Evolutionary conservation across 2,113 vertebrate genomes (phyloP).

Genomic region (Xiphophorus hellerii): DNA sequence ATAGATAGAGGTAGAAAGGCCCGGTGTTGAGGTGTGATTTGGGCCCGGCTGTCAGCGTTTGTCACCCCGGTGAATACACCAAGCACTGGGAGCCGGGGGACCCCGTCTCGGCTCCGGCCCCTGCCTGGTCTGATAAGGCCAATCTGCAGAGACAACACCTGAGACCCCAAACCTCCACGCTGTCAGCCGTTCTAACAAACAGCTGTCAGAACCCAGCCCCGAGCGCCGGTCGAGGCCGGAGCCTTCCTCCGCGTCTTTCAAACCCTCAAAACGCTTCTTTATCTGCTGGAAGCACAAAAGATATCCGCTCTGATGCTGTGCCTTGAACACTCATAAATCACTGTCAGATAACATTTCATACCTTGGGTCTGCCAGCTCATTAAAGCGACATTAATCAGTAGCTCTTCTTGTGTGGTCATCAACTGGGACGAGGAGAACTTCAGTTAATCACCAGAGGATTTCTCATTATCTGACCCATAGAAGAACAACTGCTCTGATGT

Average conservation of each 20-base stretch:
- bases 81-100: slow-evolving; percentile 1
- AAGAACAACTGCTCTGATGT: not conserved
- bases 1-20: slow-evolving; percentile 25
- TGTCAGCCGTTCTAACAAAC: slow-evolving; percentile 55
- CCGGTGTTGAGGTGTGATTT: slow-evolving; percentile 60
- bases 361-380: slow-evolving; percentile 24
- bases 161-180: slow-evolving; percentile 51
- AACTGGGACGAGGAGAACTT: not conserved
- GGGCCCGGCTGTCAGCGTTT: slow-evolving; percentile 60
- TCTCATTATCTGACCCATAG: not conserved
- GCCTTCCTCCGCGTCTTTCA: not conserved
- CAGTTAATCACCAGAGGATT: not conserved
- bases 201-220: slow-evolving; percentile 65
- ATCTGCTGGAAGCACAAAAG: slow-evolving; percentile 44
- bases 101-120: slow-evolving; percentile 27
- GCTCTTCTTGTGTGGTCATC: slow-evolving; percentile 6
- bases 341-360: slow-evolving; percentile 28
- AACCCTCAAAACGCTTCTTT: slow-evolving; percentile 23
- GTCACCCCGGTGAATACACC: slow-evolving; percentile 52
- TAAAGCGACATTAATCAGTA: slow-evolving; percentile 13
- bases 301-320: not conserved
- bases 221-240: slow-evolving; percentile 1
- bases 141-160: slow-evolving; percentile 65
- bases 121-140: slow-evolving; percentile 72
- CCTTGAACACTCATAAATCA: slow-evolving; percentile 43